Base-by-base conservation (phyloP, 35 echinoderm and acorn worm genomes). In the Strongylocentrotus purpuratus region DNA sequence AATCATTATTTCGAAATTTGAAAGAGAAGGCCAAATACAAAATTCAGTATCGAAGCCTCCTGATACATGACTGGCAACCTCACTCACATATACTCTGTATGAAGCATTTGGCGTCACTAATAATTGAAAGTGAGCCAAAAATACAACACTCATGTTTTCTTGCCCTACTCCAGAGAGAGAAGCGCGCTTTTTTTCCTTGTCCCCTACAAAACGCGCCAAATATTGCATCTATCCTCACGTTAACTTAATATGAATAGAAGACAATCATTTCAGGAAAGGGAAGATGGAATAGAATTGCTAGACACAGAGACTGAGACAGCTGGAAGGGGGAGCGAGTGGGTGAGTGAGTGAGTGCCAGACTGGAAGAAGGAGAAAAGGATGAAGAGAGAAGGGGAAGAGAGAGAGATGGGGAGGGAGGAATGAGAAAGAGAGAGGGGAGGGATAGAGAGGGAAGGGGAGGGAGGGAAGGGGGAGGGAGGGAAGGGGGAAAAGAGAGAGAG, bases 51-150 rank as follows among this genome's bases (percentile, higher is more conserved):
- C 65, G 65, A 78, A 78, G 20, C 61, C 28, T 22, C 61, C 28
- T 22, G 15, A 78, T 89, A 89, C 28, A 88, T 31, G 85, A 31
- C 85, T 31, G 33, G 85, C 87, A 89, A 89, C 4, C 87, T 18
- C 87, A 31, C 12, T 15, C 87, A 89, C 4, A 33, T 20, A 89
- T 15, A 89, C 32, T 9, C 6, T 89, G 1, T 33, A 46, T 25
- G 87, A 88, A 33, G 87, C 45, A 33, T 45, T 89, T 46, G 87
- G 87, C 87, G 87, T 89, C 87, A 89, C 20, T 25, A 89, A 89
- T 89, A 89, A 89, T 89, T 89, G 87, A 89, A 33, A 89, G 33
- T 46, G 87, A 89, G 87, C 87, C 87, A 89, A 89, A 89, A 89
- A 89, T 89, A 89, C 87, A 89, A 28, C 87, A 46, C 65, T 78